phyloP scores from a whole-genome alignment of 1,140 invertebrate genomes.

The Melanaphis sacchari region DNA sequence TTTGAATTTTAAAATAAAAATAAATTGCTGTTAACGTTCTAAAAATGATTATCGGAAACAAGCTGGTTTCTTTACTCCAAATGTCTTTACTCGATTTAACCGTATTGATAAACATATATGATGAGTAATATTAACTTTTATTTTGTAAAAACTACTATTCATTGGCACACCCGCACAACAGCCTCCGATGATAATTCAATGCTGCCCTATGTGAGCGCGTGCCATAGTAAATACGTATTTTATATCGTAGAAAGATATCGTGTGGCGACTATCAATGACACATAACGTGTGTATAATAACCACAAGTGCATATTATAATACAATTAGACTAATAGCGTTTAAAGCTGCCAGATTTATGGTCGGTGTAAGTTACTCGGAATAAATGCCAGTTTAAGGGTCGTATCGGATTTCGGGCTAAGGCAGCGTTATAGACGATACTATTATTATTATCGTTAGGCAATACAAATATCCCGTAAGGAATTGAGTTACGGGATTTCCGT shows the following conservation, averaged over 20 bases:
- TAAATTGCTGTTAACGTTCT: no score
- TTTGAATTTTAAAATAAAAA: no score
- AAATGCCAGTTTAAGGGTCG: slow-evolving; percentile 16
- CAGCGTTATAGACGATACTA: not conserved
- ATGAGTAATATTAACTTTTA: not conserved
- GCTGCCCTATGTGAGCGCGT: no score
- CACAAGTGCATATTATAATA: slow-evolving; percentile 32
- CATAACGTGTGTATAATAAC: not conserved
- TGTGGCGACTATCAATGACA: not conserved
- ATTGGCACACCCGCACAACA: not conserved
- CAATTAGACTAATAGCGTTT: slow-evolving; percentile 53
- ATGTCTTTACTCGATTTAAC: no score
- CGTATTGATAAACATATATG: no score
- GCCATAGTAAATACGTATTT: not conserved
- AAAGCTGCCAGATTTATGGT: slow-evolving; percentile 3
- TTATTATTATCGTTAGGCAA: not conserved
- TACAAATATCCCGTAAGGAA: not conserved
- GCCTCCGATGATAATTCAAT: not conserved
- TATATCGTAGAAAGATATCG: not conserved
- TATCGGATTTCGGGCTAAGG: not conserved
- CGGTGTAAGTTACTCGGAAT: slow-evolving; percentile 44
- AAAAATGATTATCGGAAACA: no score
- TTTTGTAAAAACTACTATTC: not conserved
- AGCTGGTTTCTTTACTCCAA: no score
- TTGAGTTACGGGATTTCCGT: not conserved